Evolutionary conservation across 2,113 vertebrate genomes (phyloP).

Genomic region (Electrona antarctica): DNA sequence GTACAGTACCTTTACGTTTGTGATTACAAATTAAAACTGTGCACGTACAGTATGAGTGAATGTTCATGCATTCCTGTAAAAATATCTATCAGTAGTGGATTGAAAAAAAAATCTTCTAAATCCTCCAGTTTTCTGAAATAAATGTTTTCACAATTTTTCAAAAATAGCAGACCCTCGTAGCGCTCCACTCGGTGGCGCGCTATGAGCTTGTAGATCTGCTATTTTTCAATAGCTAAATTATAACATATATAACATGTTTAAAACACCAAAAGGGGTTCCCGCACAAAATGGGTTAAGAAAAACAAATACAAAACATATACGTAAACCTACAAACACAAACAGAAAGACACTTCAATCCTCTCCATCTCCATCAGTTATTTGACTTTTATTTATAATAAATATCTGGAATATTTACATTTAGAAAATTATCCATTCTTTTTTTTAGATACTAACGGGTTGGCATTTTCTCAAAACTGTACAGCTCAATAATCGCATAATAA

Average conservation of each 20-base stretch:
- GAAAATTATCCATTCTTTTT: constrained; percentile 87
- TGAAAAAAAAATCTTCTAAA: no score
- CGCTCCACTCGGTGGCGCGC: no score
- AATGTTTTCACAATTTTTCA: no score
- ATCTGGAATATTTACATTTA: constrained; percentile 89
- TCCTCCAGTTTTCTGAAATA: no score
- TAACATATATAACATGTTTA: no score
- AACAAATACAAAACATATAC: background rate
- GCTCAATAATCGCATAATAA: constrained; percentile 83
- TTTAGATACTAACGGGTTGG: constrained; percentile 66
- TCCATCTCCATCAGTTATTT: constrained; percentile 75
- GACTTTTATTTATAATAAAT: constrained; percentile 90
- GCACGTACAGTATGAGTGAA: background rate
- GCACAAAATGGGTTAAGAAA: no score
- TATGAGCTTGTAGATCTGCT: no score
- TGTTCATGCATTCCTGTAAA: background rate
- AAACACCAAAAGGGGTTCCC: no score
- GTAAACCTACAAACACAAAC: constrained; percentile 7
- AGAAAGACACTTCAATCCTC: constrained; percentile 60
- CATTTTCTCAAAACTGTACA: constrained; percentile 83
- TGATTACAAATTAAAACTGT: constrained; percentile 44
- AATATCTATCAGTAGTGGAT: background rate
- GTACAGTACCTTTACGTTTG: constrained; percentile 31
- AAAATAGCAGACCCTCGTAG: no score
- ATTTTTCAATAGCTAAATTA: no score